phyloP scores from a whole-genome alignment of 2,797 vertebrate species.

The Esox masquinongy region DNA sequence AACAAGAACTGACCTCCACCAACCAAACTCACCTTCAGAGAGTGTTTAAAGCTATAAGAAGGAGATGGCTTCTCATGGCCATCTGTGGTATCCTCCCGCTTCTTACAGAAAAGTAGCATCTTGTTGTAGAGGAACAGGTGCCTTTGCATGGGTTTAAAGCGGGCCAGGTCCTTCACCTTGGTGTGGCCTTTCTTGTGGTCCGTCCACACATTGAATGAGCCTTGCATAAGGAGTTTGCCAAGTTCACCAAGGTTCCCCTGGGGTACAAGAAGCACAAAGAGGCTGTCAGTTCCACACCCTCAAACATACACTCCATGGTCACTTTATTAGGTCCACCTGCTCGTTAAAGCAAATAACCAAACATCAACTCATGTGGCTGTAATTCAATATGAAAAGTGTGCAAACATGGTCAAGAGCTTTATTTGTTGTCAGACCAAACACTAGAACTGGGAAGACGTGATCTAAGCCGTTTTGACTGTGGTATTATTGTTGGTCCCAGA shows the following conservation, averaged over 20 bases:
- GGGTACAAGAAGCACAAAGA: conserved; percentile 8
- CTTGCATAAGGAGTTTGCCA: conserved; percentile 91
- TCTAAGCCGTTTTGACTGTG: no score
- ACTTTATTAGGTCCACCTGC: no score
- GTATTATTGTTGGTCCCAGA: no score
- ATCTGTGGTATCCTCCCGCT: conserved; percentile 84
- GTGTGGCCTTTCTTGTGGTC: conserved; percentile 92
- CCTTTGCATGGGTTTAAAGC: conserved; percentile 95
- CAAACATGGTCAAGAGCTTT: no score
- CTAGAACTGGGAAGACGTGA: no score
- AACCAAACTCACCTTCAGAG: conserved; percentile 81
- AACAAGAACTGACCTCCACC: neutral
- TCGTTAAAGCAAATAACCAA: no score
- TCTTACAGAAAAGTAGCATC: conserved; percentile 93
- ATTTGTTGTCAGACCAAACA: no score
- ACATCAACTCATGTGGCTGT: no score
- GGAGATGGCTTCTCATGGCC: conserved; percentile 83
- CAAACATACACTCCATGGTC: neutral
- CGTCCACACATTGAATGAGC: conserved; percentile 92
- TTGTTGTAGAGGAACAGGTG: conserved; percentile 93
- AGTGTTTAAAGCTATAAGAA: conserved; percentile 94
- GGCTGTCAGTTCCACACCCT: neutral
- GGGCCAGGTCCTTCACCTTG: conserved; percentile 93
- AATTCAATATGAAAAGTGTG: no score
- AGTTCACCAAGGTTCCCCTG: conserved; percentile 89